phyloP scores from a whole-genome alignment of 2,888 invertebrate genomes.

The Nephrotoma guestfalica region DNA sequence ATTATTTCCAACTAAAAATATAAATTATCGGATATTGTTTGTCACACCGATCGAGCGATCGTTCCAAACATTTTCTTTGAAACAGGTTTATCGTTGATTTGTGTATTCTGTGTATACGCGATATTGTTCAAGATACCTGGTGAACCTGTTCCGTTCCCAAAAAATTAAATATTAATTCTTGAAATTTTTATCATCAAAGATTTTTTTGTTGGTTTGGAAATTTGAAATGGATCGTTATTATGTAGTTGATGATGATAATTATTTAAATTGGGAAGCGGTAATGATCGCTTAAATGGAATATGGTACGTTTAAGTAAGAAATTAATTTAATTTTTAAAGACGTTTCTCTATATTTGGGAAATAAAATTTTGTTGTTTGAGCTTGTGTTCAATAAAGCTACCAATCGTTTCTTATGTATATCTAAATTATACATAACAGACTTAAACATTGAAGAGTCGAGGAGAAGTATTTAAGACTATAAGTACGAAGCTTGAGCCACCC shows the following conservation, averaged over 20 bases:
- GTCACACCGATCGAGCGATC: neutral
- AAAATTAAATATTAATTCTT: neutral
- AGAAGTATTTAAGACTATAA: too few relatives aligned
- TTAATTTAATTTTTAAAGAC: neutral
- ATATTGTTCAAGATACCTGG: neutral
- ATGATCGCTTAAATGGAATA: neutral
- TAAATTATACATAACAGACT: too few relatives aligned
- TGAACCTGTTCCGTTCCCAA: neutral
- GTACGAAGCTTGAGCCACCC: too few relatives aligned
- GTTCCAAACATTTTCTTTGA: neutral
- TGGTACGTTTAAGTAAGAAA: neutral
- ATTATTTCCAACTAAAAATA: neutral
- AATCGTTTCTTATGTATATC: too few relatives aligned
- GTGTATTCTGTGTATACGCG: neutral
- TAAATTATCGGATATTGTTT: neutral
- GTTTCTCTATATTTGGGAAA: neutral
- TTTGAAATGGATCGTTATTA: neutral
- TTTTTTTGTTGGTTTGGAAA: neutral
- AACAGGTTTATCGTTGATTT: neutral
- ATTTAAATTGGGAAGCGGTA: neutral
- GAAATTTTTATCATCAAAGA: neutral
- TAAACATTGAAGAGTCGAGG: too few relatives aligned
- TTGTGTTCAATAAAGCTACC: too few relatives aligned
- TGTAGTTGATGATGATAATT: neutral
- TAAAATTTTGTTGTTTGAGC: too few relatives aligned